Conservation (phyloP, 23 tunicate species). For the Trididemnum nubilum region DNA sequence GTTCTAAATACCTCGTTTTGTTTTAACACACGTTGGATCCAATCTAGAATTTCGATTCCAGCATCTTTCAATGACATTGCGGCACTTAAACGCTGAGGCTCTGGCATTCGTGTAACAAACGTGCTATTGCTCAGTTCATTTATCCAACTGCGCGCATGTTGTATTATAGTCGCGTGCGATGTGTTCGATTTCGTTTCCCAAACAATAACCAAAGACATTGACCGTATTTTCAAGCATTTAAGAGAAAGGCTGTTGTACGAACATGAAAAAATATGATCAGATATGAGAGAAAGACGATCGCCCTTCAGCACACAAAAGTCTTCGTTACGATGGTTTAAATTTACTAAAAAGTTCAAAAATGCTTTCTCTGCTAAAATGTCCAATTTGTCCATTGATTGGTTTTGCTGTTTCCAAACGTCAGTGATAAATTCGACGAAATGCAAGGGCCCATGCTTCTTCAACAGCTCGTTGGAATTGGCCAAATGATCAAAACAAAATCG, state of each 20-base stretch:
- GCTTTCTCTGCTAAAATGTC: not conserved
- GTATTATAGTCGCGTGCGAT: not conserved
- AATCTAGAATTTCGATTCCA: not conserved
- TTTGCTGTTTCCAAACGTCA: no score
- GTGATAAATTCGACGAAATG: no score
- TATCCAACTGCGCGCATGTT: not conserved
- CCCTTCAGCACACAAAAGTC: not conserved
- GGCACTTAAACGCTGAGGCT: not conserved
- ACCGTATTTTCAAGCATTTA: not conserved
- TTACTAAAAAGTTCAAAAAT: not conserved
- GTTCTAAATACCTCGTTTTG: no score
- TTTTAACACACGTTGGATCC: no score
- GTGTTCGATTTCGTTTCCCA: not conserved
- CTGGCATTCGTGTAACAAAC: not conserved
- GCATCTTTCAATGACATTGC: not conserved
- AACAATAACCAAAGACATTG: slow-evolving; percentile 7
- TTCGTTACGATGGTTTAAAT: not conserved
- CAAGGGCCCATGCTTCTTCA: not conserved
- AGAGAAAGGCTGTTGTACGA: not conserved
- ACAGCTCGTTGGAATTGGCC: not conserved
- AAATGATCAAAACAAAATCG: not conserved
- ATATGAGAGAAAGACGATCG: not conserved
- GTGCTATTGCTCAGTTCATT: slow-evolving; percentile 4
- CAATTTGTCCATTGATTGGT: no score
- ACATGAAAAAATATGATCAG: not conserved